phyloP scores from a whole-genome alignment of 2,888 invertebrate genomes.

The Alcis repandata region DNA sequence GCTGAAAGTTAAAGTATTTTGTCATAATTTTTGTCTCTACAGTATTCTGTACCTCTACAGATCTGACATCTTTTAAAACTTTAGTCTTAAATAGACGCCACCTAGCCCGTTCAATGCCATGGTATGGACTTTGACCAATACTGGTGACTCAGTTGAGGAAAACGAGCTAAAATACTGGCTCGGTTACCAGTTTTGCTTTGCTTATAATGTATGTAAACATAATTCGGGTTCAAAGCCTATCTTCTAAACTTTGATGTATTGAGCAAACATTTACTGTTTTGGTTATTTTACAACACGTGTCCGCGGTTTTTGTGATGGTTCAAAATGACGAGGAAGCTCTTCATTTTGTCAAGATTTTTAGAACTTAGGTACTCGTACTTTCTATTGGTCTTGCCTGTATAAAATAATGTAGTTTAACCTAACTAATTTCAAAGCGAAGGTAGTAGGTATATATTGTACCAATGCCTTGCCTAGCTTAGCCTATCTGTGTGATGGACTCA shows the following conservation, averaged over 20 bases:
- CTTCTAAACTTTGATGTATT: not conserved
- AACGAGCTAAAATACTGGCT: not conserved
- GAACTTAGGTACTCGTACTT: no score
- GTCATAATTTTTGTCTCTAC: no score
- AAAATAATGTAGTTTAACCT: not conserved
- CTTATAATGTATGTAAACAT: not conserved
- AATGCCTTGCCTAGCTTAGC: no score
- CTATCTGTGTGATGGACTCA: constrained; percentile 36
- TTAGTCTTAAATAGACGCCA: no score
- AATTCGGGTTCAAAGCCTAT: constrained; percentile 1
- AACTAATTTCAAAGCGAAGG: no score
- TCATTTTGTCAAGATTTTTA: not conserved
- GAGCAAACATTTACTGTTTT: constrained; percentile 5
- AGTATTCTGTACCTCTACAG: no score
- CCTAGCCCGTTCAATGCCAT: no score
- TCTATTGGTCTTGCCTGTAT: not conserved
- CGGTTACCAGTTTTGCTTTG: constrained; percentile 1
- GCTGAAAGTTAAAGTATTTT: constrained; percentile 68
- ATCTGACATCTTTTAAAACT: no score
- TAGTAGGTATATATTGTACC: no score
- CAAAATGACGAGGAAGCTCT: not conserved
- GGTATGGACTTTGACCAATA: constrained; percentile 2
- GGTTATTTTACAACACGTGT: not conserved
- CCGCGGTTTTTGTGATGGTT: not conserved
- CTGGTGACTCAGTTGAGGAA: constrained; percentile 5